Conservation (phyloP, 2,113 vertebrate species). For the Lasiurus borealis region DNA sequence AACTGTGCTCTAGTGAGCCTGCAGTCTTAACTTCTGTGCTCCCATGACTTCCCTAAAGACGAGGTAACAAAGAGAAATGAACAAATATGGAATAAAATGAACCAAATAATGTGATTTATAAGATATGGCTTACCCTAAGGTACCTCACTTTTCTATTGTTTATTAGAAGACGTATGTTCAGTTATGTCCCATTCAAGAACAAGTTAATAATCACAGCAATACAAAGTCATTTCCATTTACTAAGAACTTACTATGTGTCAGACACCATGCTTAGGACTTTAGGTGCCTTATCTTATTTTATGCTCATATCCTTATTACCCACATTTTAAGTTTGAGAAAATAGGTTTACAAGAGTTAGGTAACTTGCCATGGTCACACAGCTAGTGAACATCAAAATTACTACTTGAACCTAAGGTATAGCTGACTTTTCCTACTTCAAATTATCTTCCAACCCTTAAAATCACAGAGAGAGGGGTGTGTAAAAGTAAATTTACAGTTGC, state of each 20-base stretch:
- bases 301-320: not conserved
- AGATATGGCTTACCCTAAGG: not conserved
- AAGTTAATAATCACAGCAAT: not conserved
- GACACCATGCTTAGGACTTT: not conserved
- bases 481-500: not conserved
- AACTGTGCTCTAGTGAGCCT: not conserved
- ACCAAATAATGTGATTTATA: not conserved
- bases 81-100: not conserved
- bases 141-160: not conserved
- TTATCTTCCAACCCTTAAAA: not conserved
- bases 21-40: not conserved
- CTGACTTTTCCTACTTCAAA: not conserved
- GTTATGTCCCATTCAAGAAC: not conserved
- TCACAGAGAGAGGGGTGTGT: no score
- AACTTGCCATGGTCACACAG: not conserved
- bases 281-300: not conserved
- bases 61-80: slow-evolving; percentile 23
- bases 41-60: not conserved
- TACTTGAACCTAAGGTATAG: not conserved
- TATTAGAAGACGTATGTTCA: not conserved
- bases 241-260: not conserved
- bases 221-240: not conserved
- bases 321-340: slow-evolving; percentile 33
- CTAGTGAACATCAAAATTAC: not conserved
- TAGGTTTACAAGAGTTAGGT: not conserved